These are phyloP conservation scores for Drosophila sulfurigaster DNA, from an alignment of 1,140 invertebrate species.

Conservation along the genomic window DNA sequence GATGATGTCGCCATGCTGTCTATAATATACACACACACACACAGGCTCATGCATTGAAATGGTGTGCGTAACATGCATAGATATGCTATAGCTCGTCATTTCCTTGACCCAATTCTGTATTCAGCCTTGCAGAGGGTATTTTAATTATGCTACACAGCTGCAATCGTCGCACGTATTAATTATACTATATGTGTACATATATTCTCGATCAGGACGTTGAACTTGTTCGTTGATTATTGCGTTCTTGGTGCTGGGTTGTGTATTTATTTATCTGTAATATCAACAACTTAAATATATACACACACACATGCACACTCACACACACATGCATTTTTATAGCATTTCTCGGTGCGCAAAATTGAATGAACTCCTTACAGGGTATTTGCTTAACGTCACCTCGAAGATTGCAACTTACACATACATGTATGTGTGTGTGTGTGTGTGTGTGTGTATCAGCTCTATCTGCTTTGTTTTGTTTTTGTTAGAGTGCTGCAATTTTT, in stretches of 20 bases:
- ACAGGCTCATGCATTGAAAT: not conserved
- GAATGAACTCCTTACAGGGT: conserved; percentile 7
- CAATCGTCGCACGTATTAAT: not conserved
- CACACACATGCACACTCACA: too few species aligned
- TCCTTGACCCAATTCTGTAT: conserved; percentile 35
- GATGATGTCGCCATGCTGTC: conserved; percentile 52
- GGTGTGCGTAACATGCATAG: conserved; percentile 30
- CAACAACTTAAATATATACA: not conserved
- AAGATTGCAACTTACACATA: not conserved
- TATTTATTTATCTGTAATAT: not conserved
- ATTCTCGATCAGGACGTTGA: conserved; percentile 11
- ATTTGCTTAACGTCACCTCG: conserved; percentile 11
- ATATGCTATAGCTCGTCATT: conserved; percentile 32
- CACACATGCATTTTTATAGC: not conserved
- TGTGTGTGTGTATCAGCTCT: conserved; percentile 2
- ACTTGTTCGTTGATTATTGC: not conserved
- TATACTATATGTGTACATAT: not conserved
- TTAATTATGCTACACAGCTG: conserved; percentile 2
- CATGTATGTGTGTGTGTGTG: not conserved
- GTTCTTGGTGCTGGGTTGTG: not conserved
- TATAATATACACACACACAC: conserved; percentile 36
- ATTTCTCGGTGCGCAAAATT: not conserved
- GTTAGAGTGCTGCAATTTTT: conserved; percentile 11
- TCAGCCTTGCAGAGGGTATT: conserved; percentile 10
- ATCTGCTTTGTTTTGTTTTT: conserved; percentile 21